phyloP scores from a whole-genome alignment of 2,888 invertebrate genomes.

The Agrotis clavis region DNA sequence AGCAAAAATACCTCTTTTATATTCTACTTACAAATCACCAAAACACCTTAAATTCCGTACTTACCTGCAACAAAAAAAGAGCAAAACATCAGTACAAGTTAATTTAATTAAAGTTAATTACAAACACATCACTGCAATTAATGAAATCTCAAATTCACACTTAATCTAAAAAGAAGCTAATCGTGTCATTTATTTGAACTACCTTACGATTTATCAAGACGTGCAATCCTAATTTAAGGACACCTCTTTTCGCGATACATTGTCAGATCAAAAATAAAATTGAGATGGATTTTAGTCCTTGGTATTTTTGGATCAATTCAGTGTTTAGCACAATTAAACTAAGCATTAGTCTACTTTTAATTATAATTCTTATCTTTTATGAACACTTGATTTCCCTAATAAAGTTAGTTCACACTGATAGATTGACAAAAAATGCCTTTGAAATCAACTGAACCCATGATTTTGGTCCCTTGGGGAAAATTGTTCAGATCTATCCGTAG shows the following conservation, averaged over 20 bases:
- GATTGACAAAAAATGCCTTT: no score
- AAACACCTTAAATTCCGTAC: slow-evolving; percentile 34
- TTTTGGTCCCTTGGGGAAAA: no score
- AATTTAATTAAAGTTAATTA: slow-evolving; percentile 36
- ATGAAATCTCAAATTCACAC: slow-evolving; percentile 22
- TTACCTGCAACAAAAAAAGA: slow-evolving; percentile 54
- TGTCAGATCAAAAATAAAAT: neutral
- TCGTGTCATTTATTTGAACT: slow-evolving; percentile 21
- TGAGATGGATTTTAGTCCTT: neutral
- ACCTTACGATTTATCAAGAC: slow-evolving; percentile 24
- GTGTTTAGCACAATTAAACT: neutral
- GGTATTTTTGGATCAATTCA: neutral
- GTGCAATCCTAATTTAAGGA: neutral
- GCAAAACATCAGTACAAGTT: slow-evolving; percentile 11
- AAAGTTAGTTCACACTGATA: no score
- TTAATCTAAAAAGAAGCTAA: slow-evolving; percentile 25
- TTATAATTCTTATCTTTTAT: no score
- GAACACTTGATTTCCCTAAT: no score
- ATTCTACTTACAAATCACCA: slow-evolving; percentile 27
- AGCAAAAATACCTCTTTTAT: neutral
- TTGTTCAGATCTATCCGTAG: no score
- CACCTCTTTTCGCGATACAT: neutral
- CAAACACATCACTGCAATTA: slow-evolving; percentile 16
- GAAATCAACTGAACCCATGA: no score
- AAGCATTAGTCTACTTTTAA: no score